These are phyloP conservation scores for Nycteola revayana DNA, from an alignment of 2,888 invertebrate genomes.

Conservation along the genomic window DNA sequence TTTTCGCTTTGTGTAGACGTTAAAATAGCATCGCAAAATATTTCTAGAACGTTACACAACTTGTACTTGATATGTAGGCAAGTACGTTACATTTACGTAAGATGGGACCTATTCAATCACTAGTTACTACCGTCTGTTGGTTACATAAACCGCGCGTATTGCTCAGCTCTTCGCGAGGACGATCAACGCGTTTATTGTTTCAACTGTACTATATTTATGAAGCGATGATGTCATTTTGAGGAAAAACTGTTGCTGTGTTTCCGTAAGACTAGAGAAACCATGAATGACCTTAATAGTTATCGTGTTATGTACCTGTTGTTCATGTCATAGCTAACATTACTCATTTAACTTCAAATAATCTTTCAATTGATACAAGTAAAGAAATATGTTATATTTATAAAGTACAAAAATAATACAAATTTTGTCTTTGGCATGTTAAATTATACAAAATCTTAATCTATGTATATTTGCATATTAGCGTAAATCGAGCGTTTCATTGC, in stretches of 20 bases:
- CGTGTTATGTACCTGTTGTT: too few relatives aligned
- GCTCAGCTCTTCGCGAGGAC: conserved; percentile 45
- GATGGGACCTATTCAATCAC: conserved; percentile 72
- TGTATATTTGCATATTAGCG: too few relatives aligned
- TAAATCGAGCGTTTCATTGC: too few relatives aligned
- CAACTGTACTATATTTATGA: conserved; percentile 35
- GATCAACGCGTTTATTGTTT: conserved; percentile 39
- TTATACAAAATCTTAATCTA: too few relatives aligned
- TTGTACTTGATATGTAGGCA: conserved; percentile 55
- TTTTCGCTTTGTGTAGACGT: too few relatives aligned
- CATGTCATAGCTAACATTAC: too few relatives aligned
- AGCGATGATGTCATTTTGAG: conserved; percentile 43
- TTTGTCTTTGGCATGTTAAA: too few relatives aligned
- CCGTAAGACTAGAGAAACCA: conserved; percentile 18
- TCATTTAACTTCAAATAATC: too few relatives aligned
- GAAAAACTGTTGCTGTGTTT: conserved; percentile 37
- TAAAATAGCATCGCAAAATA: conserved; percentile 33
- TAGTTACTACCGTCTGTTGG: conserved; percentile 53
- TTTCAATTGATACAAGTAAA: too few relatives aligned
- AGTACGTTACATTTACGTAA: conserved; percentile 73
- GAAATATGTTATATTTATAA: too few relatives aligned
- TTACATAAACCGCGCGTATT: conserved; percentile 64
- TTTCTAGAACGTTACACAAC: conserved; percentile 54
- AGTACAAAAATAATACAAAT: too few relatives aligned
- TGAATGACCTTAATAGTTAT: conserved; percentile 22